Evolutionary conservation across 2,888 invertebrate species (phyloP).

Genomic region (Drosophila neonasuta): DNA sequence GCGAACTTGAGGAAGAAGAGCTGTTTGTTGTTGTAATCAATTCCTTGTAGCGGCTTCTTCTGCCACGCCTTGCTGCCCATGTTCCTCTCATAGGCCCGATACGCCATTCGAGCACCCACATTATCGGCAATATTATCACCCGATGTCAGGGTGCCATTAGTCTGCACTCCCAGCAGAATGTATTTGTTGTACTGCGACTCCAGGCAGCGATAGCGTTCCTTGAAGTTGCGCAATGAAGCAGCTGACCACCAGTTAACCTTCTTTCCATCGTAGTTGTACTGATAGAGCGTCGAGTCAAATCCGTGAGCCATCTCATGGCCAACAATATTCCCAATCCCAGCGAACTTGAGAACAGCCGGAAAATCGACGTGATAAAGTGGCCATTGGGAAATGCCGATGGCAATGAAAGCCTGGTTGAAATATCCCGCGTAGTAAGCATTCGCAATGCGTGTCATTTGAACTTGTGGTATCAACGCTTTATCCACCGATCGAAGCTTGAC

Average conservation of each 20-base stretch:
- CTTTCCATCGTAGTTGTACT: constrained; percentile 78
- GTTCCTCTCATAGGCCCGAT: constrained; percentile 88
- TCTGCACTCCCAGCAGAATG: constrained; percentile 68
- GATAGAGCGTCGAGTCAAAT: constrained; percentile 77
- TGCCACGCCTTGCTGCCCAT: constrained; percentile 82
- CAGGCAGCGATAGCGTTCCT: constrained; percentile 77
- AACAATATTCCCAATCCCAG: constrained; percentile 76
- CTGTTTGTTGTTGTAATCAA: constrained; percentile 93
- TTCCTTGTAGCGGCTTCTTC: constrained; percentile 88
- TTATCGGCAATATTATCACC: constrained; percentile 96
- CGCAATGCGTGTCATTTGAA: constrained; percentile 76
- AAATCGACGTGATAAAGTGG: constrained; percentile 75
- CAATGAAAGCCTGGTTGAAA: constrained; percentile 75
- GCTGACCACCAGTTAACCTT: constrained; percentile 77
- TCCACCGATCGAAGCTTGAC: constrained; percentile 66
- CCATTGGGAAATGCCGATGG: constrained; percentile 77
- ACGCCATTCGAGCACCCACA: constrained; percentile 94
- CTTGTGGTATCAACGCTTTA: constrained; percentile 70
- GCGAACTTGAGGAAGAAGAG: constrained; percentile 97
- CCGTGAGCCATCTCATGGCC: constrained; percentile 80
- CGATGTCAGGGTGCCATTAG: constrained; percentile 78
- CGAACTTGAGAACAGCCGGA: constrained; percentile 75
- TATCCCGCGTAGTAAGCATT: constrained; percentile 80
- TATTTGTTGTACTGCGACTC: constrained; percentile 80
- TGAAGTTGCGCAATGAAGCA: constrained; percentile 74